These are phyloP conservation scores for Drosophila dives DNA, from an alignment of 2,888 invertebrate species.

Conservation along the genomic window DNA sequence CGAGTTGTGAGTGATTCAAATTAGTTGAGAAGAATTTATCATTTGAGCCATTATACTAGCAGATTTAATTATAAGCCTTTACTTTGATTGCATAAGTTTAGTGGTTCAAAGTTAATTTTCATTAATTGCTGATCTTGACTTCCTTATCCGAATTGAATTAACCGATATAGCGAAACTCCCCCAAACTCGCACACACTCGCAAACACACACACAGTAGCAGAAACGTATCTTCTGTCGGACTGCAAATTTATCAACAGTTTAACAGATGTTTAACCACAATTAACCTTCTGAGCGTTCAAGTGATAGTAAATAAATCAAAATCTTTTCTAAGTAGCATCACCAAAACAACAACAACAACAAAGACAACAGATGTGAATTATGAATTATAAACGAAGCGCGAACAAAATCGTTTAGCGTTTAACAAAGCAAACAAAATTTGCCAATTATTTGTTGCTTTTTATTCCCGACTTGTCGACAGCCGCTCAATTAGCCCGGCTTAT, in stretches of 20 bases:
- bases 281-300: conserved; percentile 74
- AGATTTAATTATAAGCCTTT: not conserved
- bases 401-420: conserved; percentile 64
- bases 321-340: conserved; percentile 44
- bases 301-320: conserved; percentile 71
- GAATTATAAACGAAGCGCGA: conserved; percentile 68
- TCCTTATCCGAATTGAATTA: conserved; percentile 55
- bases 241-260: conserved; percentile 71
- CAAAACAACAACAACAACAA: conserved; percentile 8
- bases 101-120: conserved; percentile 17
- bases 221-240: conserved; percentile 34
- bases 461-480: conserved; percentile 48
- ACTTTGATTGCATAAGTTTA: not conserved
- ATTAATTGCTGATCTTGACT: conserved; percentile 39
- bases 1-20: conserved; percentile 10
- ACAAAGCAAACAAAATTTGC: conserved; percentile 43
- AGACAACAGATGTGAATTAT: conserved; percentile 43
- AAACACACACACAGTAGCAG: conserved; percentile 5
- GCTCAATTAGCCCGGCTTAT: conserved; percentile 26
- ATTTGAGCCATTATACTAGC: not conserved
- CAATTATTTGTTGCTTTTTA: conserved; percentile 60
- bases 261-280: conserved; percentile 70
- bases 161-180: conserved; percentile 32
- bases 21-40: conserved; percentile 13
- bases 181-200: not conserved